These are phyloP conservation scores for Rhynchomys soricoides DNA, from an alignment of 2,113 vertebrate genomes.

Conservation along the genomic window DNA sequence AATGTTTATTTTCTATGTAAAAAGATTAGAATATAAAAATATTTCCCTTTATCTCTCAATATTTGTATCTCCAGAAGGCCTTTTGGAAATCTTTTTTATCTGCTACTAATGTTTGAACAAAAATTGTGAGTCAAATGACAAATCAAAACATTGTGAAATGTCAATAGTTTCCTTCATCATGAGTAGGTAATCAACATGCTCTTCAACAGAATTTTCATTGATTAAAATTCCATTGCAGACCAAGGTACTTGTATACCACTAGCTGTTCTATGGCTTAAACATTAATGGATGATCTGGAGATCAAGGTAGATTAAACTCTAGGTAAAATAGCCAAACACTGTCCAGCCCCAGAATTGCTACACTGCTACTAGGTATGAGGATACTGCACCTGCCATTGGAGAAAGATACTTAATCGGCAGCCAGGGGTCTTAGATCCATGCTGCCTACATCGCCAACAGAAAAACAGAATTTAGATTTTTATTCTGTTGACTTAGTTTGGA, in stretches of 20 bases:
- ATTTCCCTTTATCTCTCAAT: not conserved
- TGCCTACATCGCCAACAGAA: not conserved
- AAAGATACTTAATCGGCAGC: not conserved
- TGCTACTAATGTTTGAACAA: slow-evolving; percentile 1
- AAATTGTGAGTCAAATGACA: slow-evolving; percentile 13
- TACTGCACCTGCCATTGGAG: not conserved
- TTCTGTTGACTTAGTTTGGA: not conserved
- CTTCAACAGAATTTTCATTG: slow-evolving; percentile 23
- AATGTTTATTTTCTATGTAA: not conserved
- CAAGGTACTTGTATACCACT: not conserved
- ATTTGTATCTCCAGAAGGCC: slow-evolving; percentile 30
- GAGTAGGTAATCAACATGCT: not conserved
- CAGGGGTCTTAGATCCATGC: not conserved
- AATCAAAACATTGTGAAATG: not conserved
- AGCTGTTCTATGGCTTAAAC: not conserved
- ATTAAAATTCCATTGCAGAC: not conserved
- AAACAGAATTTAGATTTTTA: not conserved
- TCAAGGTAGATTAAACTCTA: not conserved
- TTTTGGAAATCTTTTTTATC: slow-evolving; percentile 5
- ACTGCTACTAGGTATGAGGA: not conserved
- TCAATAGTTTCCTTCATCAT: not conserved
- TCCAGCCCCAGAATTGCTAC: not conserved
- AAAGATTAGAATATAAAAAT: not conserved
- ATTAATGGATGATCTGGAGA: not conserved
- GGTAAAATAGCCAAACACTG: not conserved